A percentile compares a stretch with the other conserved stretches of the same genome.
Evolutionary conservation across 2,113 vertebrate species (phyloP).

Genomic region (Scomber colias): DNA sequence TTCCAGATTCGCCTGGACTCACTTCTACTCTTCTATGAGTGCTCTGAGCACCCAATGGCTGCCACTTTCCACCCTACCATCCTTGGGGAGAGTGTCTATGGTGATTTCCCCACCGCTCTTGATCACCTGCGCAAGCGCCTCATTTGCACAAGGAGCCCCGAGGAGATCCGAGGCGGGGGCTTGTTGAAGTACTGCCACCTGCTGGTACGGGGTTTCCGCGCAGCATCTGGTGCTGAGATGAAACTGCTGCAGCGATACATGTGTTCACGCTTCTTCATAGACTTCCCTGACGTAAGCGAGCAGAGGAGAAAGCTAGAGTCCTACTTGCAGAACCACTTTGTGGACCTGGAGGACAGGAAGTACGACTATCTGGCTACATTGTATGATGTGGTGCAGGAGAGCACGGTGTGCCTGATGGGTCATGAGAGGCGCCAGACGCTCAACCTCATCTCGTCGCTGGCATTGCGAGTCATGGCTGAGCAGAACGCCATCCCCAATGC

Average conservation of each 20-base stretch:
- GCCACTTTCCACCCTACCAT: slow-evolving; percentile 97
- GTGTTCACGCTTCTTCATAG: slow-evolving; percentile 99
- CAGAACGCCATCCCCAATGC: slow-evolving; percentile 97
- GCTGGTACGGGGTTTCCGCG: slow-evolving; percentile 94
- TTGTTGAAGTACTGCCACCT: slow-evolving; percentile 99
- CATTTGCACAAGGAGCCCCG: slow-evolving; percentile 95
- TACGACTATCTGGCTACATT: slow-evolving; percentile 98
- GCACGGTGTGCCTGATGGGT: slow-evolving; percentile 98
- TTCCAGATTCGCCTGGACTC: slow-evolving; percentile 99
- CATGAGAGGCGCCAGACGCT: slow-evolving; percentile 97
- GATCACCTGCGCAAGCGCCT: slow-evolving; percentile 95
- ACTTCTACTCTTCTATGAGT: slow-evolving; percentile 97
- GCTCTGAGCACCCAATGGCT: slow-evolving; percentile 96
- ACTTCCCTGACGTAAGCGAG: slow-evolving; percentile 95
- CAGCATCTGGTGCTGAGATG: slow-evolving; percentile 90
- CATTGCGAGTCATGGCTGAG: slow-evolving; percentile 93
- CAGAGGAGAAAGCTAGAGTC: slow-evolving; percentile 97
- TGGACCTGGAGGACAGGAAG: slow-evolving; percentile 97
- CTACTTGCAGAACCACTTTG: slow-evolving; percentile 98
- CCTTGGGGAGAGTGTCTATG: slow-evolving; percentile 97
- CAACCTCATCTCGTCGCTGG: slow-evolving; percentile 95
- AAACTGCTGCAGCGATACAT: slow-evolving; percentile 98
- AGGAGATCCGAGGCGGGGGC: slow-evolving; percentile 98
- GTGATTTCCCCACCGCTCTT: slow-evolving; percentile 94
- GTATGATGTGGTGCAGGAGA: slow-evolving; percentile 96